Evolutionary conservation across 2,113 vertebrate species (phyloP), one percentile per base, ranked within the genome.

Genomic region (Galemys pyrenaicus): DNA sequence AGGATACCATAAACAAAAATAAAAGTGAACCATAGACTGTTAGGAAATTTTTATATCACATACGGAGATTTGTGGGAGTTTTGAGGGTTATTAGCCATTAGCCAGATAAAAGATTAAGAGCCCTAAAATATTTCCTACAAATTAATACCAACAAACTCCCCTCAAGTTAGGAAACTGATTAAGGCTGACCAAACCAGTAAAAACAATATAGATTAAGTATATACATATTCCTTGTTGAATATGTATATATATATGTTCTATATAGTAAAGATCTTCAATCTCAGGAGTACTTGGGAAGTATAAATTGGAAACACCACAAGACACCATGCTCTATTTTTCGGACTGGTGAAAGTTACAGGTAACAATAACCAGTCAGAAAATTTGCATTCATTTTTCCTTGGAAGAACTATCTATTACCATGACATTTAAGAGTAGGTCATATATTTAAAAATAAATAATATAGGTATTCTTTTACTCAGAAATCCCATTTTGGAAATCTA

Each of bases 31-130:
- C 30, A 54, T 1, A 65, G 30, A 56, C 24, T 78, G 51, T 87
- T 70, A 81, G 83, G 44, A 90, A 89, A 64, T 10, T 65, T 68
- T 65, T 49, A 32, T 0, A 82, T 35, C 39, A 68, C 2, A 35
- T 20, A 32, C 9, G 44, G 44, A 44, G 44, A 44, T 44, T 54
- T 67, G 13, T 74, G 28, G 60, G 62, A 73, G 46, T 92, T 95
- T 95, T 88, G 60, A 91, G n/a, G 19, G 20, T 19, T 60, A 80
- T 65, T 87, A 91, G 56, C 30, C 54, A 65, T 24, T 71, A 51
- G 41, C 26, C 28, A 77, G 37, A 79, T 58, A 56, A 91, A 39
- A 10, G 7, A 32, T 60, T 35, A 70, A 35, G 78, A 30, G 35
- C 32, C 26, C 16, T 74, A 30, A 87, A 81, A 58, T 56, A 16